Conservation (phyloP, 64 coral and sea anemone genomes). For the Actinia equina region DNA sequence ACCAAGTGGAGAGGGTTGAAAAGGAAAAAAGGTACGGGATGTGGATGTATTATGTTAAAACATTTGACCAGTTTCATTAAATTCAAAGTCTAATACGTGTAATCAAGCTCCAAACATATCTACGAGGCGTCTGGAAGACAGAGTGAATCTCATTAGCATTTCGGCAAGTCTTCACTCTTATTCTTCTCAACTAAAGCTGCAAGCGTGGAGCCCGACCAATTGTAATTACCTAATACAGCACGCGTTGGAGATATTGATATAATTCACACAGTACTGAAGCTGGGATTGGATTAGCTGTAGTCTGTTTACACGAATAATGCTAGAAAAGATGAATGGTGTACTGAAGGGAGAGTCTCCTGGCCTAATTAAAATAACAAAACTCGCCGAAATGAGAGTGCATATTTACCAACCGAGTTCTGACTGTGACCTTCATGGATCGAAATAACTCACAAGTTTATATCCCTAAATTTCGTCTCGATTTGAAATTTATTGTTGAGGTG, state of each 20-base stretch:
- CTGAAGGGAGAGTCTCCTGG: neutral
- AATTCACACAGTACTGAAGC: slow-evolving; percentile 10
- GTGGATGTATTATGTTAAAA: neutral
- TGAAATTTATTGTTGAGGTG: slow-evolving; percentile 1
- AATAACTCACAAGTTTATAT: slow-evolving; percentile 1
- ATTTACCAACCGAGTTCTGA: slow-evolving; percentile 5
- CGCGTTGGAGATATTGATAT: slow-evolving; percentile 13
- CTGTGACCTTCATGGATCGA: neutral
- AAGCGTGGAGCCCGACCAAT: neutral
- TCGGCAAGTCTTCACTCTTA: neutral
- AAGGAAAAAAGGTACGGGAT: neutral
- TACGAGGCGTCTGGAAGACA: neutral
- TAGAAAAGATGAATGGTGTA: neutral
- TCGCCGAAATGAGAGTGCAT: slow-evolving; percentile 25
- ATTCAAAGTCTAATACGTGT: neutral
- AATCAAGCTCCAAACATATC: slow-evolving; percentile 7
- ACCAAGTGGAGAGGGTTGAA: neutral
- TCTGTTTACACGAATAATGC: slow-evolving; percentile 1
- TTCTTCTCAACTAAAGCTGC: slow-evolving; percentile 4
- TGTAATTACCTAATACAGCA: slow-evolving; percentile 9
- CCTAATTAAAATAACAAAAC: slow-evolving; percentile 43
- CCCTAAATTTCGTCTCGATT: slow-evolving; percentile 9
- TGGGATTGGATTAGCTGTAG: slow-evolving; percentile 21
- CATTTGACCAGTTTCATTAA: neutral
- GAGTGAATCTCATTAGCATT: slow-evolving; percentile 19